These are phyloP conservation scores for Chaetogeoica ovagalla DNA, from an alignment of 2,888 invertebrate species.

Conservation along the genomic window DNA sequence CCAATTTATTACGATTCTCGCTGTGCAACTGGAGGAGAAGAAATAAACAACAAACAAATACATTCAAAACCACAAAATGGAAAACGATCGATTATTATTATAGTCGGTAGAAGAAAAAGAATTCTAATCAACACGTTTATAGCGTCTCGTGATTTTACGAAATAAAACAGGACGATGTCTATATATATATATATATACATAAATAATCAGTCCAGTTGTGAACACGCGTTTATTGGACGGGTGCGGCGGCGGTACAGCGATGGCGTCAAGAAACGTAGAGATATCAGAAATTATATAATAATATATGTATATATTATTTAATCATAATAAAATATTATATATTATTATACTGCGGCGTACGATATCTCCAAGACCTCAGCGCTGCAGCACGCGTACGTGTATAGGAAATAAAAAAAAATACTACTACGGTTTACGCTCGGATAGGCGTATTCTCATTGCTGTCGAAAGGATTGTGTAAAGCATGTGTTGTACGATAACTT, in stretches of 20 bases:
- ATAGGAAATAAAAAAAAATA: too few species aligned
- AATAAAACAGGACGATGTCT: too few species aligned
- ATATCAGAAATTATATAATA: slow-evolving; percentile 5
- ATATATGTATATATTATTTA: not conserved
- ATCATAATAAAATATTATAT: slow-evolving; percentile 11
- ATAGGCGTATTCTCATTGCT: slow-evolving; percentile 21
- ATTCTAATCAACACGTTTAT: slow-evolving; percentile 16
- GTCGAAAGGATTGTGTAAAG: slow-evolving; percentile 25
- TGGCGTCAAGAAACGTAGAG: slow-evolving; percentile 6
- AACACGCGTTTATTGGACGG: not conserved
- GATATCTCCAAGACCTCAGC: too few species aligned
- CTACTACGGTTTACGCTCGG: slow-evolving; percentile 14
- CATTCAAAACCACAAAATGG: not conserved
- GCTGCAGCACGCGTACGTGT: not conserved
- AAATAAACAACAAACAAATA: not conserved
- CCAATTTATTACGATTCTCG: slow-evolving; percentile 11
- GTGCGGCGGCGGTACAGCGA: not conserved
- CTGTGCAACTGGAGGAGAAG: slow-evolving; percentile 1
- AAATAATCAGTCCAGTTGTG: too few species aligned
- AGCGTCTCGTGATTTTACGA: too few species aligned
- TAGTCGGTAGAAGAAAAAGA: not conserved
- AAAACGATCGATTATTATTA: slow-evolving; percentile 19
- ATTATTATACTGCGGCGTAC: too few species aligned
- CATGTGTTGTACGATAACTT: not conserved
- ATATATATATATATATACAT: too few species aligned